phyloP scores from a whole-genome alignment of 2,797 vertebrate species.

The Artibeus lituratus region DNA sequence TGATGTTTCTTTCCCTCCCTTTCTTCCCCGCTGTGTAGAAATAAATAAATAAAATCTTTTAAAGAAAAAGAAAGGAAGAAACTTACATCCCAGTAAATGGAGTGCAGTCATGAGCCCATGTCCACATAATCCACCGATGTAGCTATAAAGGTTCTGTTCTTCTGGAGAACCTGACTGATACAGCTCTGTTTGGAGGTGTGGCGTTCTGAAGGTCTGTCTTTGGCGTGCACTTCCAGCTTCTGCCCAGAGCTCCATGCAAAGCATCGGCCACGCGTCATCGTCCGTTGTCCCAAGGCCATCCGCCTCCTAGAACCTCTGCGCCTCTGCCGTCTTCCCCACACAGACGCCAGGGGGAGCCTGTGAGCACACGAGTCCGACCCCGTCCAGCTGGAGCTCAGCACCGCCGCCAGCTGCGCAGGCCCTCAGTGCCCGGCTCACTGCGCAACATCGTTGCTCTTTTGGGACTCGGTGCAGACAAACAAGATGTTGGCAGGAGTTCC shows the following conservation, averaged over 20 bases:
- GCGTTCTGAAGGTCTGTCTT: no score
- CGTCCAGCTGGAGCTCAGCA: not conserved
- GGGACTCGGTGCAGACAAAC: not conserved
- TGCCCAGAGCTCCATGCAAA: not conserved
- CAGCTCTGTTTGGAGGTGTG: no score
- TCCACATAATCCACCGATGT: not conserved
- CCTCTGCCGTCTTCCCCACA: not conserved
- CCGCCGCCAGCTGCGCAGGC: not conserved
- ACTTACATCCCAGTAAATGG: not conserved
- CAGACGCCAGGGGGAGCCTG: not conserved
- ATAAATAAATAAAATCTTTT: no score
- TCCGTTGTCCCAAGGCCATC: no score
- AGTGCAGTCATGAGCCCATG: not conserved
- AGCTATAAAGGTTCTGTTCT: no score
- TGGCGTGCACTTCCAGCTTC: not conserved
- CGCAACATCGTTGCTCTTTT: not conserved
- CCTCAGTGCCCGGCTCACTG: not conserved
- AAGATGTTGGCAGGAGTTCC: not conserved
- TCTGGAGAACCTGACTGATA: no score
- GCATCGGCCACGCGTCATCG: not conserved
- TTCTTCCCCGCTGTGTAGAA: no score
- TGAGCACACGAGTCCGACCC: not conserved
- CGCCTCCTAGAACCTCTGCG: not conserved
- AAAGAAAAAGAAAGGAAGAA: not conserved
- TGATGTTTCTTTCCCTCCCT: no score